phyloP scores from a whole-genome alignment of 2,797 vertebrate genomes.

The Crypturellus tataupa region DNA sequence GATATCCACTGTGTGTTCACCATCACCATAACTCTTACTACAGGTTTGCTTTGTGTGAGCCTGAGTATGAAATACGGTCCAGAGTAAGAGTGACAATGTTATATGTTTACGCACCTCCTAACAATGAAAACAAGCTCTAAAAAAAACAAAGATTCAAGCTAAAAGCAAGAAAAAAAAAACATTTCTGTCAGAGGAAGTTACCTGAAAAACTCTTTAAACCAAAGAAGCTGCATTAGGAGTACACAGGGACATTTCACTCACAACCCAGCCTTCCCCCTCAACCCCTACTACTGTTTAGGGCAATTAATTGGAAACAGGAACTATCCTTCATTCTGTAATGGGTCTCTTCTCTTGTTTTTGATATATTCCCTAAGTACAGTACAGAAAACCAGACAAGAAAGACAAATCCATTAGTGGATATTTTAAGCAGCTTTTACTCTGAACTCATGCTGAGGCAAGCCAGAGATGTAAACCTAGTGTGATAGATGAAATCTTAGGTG shows the following conservation, averaged over 20 bases:
- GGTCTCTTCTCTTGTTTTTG: not conserved
- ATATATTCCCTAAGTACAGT: not conserved
- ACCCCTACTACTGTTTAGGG: not conserved
- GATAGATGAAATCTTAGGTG: not conserved
- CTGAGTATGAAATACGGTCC: not conserved
- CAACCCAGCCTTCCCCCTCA: not conserved
- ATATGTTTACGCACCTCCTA: not conserved
- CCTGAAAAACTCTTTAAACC: not conserved
- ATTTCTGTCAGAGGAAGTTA: not conserved
- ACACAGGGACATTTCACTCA: not conserved
- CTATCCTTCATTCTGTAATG: not conserved
- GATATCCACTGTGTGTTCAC: not conserved
- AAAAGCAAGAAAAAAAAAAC: slow-evolving; percentile 2
- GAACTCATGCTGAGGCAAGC: not conserved
- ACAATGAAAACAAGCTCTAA: not conserved
- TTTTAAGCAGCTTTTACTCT: slow-evolving; percentile 11
- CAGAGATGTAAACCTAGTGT: not conserved
- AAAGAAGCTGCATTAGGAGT: not conserved
- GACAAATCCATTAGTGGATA: not conserved
- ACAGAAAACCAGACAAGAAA: not conserved
- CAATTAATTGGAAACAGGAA: not conserved
- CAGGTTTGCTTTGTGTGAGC: not conserved
- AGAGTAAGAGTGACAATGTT: not conserved
- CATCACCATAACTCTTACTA: not conserved
- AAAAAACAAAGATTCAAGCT: not conserved